Base-by-base conservation (phyloP, 2,888 invertebrate species). In the Acleris sparsana region DNA sequence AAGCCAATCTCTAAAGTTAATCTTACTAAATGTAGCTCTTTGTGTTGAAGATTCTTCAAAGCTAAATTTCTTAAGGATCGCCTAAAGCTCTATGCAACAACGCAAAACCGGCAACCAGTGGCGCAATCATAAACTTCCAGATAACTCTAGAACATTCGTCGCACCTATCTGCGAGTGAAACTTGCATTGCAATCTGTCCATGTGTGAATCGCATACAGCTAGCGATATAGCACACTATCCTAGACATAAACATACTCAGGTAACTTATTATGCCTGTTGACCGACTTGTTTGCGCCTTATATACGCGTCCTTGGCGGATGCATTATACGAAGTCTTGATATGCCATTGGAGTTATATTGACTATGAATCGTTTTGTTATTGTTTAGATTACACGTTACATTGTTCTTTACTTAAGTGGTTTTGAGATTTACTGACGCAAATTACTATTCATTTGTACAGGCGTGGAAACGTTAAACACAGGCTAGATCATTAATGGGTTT, bases 221-320 rank as follows among this genome's bases (percentile, higher is more conserved):
- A 11, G 46, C 29, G 16, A 18, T 49, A 43, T 20, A 39, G 17
- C 55, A 53, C 33, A 39, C 7, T 39, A 53, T 17, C 18, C 33
- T 18, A 5, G 53, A 18, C 39, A 18, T 18, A 5, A 17, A 52
- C 44, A 13, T 52, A 43, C 43, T 48, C 7, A 60, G 22, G 43
- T 25, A 44, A 43, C 43, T 52, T 52, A 60, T 60, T 60, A 60
- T 52, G 33, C 43, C 43, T 25, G 52, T 52, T 51, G 52, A 52
- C 44, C 52, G 60, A 60, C 39, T 60, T 60, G 60, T 60, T 60
- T 52, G 52, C 44, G 52, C 52, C 49, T 59, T 59, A 5, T 59
- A 5, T 43, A 22, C 11, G 52, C 43, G 52, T 48, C 57, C 57
- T 58, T 58, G 57, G 29, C 46, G 57, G 57, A 58, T 58, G 29